Evolutionary conservation across 2,888 invertebrate genomes (phyloP), one percentile per base, ranked within the genome.

Genomic region (Rhamnusium bicolor): DNA sequence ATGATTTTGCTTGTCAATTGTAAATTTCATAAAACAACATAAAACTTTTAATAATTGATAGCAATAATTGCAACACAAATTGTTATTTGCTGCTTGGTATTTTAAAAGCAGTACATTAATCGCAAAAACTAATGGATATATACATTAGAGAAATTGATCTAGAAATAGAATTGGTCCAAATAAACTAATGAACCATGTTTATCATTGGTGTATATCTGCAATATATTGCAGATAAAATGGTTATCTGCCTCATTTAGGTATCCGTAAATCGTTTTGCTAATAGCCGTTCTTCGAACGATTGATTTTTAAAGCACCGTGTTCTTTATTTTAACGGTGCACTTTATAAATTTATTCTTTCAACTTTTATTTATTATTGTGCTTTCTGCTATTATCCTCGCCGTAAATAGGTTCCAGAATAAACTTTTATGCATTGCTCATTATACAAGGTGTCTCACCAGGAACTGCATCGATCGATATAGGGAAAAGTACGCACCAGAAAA

Each of bases 211-310:
- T 70, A 77, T 75, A 54, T 69, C 68, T 73, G 67, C 60, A 75
- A 53, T 74, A 21, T 58, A 62, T 32, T 49, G 53, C 77, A 75
- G 78, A 79, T 79, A 77, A 76, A 80, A 80, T 72, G 69, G 71
- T 69, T 76, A 75, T 78, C 75, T 63, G 71, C 74, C 74, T 76
- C 78, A 76, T 78, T 80, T 77, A 67, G 70, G 60, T 56, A 53
- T 61, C 71, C 78, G 75, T 77, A 79, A 79, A 79, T 79, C 75
- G 76, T 60, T 72, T 29, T 62, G 66, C 75, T 79, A 79, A 79
- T 77, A 65, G 76, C 70, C 69, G 73, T 66, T 72, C 72, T 49
- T 72, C 71, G 71, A 76, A 53, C 72, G 72, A 79, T 77, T 79
- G 78, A 79, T 79, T 78, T 76, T 76, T 49, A 47, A 61, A 67